These are phyloP conservation scores for Halcyon malimbica DNA, from an alignment of 2,113 vertebrate genomes.

Conservation along the genomic window DNA sequence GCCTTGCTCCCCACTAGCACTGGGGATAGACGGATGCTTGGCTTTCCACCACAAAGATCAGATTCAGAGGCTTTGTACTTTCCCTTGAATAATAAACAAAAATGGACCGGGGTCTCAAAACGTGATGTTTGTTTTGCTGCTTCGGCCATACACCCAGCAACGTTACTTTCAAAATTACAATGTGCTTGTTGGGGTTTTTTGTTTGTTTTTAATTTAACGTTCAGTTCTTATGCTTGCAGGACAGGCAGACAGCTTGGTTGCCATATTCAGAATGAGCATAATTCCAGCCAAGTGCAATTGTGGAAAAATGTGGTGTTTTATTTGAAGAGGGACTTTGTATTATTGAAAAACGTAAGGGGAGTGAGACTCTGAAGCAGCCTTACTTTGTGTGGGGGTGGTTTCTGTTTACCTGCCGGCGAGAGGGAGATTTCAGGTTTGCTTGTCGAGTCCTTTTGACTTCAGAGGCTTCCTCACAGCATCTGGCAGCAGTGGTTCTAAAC, in stretches of 20 bases:
- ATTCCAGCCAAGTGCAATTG: background rate
- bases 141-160: background rate
- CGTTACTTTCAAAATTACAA: background rate
- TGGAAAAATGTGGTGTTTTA: background rate
- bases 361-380: background rate
- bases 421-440: background rate
- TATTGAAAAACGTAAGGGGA: background rate
- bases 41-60: background rate
- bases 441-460: background rate
- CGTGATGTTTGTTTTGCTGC: conserved; percentile 4
- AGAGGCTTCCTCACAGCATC: background rate
- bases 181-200: background rate
- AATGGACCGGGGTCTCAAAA: background rate
- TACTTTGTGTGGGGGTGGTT: background rate
- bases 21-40: background rate
- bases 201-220: background rate
- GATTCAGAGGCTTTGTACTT: background rate
- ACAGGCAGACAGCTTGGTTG: background rate
- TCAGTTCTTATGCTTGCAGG: conserved; percentile 25
- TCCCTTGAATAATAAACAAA: background rate
- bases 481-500: background rate
- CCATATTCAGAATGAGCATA: background rate
- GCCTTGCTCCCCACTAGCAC: background rate
- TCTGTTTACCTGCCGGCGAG: background rate
- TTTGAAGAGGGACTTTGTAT: background rate